A percentile compares a stretch with the other conserved stretches of the same genome.
These are phyloP conservation scores for Nesoenas mayeri DNA, from an alignment of 2,113 vertebrate genomes.

Conservation along the genomic window DNA sequence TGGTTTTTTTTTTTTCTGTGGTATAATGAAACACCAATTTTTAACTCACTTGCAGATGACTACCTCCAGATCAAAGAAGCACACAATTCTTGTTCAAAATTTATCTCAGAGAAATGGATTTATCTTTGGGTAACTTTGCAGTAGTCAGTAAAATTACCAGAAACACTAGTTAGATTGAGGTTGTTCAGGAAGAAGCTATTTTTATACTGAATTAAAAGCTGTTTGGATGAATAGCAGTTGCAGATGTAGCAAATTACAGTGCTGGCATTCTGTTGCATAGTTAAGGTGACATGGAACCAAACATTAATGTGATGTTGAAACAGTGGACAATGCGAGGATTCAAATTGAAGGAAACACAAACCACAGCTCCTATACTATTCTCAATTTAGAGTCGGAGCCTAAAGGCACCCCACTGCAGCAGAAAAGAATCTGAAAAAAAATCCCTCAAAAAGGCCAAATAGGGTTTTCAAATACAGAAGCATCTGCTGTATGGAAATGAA, in stretches of 20 bases:
- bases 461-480: neutral
- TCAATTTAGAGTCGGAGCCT: neutral
- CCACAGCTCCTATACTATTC: neutral
- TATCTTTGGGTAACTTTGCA: neutral
- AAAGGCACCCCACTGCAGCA: neutral
- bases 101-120: neutral
- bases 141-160: neutral
- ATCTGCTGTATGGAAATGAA: neutral
- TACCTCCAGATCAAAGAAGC: slow-evolving; percentile 26
- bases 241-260: neutral
- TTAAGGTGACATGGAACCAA: slow-evolving; percentile 41
- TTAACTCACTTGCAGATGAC: slow-evolving; percentile 47
- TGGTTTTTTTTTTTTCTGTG: neutral
- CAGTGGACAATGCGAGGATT: neutral
- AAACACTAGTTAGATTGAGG: neutral
- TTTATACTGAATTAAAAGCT: slow-evolving; percentile 47
- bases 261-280: slow-evolving; percentile 12
- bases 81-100: neutral
- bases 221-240: slow-evolving; percentile 22
- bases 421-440: neutral
- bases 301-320: slow-evolving; percentile 30
- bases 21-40: slow-evolving; percentile 23
- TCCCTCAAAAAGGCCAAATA: neutral
- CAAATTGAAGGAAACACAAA: neutral
- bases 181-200: slow-evolving; percentile 15